These are phyloP conservation scores for Isichthys henryi DNA, from an alignment of 2,113 vertebrate genomes.

Conservation along the genomic window DNA sequence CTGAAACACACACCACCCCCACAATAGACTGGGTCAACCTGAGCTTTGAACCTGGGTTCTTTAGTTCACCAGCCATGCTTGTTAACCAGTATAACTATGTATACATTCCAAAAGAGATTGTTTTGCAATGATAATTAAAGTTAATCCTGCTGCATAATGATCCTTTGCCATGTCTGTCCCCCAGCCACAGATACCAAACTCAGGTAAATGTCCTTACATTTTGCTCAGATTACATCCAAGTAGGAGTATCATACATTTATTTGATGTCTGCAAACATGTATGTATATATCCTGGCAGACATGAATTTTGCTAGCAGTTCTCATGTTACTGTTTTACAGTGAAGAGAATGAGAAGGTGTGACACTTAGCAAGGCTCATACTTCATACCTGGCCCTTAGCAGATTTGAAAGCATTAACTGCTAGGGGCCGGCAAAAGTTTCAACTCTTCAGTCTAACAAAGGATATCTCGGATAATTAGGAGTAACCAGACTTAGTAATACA, in stretches of 20 bases:
- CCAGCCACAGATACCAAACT: not conserved
- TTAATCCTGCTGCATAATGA: not conserved
- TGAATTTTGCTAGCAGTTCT: not conserved
- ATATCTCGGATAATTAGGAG: constrained; percentile 26
- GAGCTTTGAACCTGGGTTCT: not conserved
- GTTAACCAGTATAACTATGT: not conserved
- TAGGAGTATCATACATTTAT: not conserved
- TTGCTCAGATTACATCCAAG: not conserved
- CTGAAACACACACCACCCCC: not conserved
- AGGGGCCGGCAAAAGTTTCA: constrained; percentile 25
- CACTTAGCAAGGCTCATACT: not conserved
- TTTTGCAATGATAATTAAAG: not conserved
- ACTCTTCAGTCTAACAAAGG: constrained; percentile 20
- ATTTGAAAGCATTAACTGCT: constrained; percentile 17
- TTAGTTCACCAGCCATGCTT: not conserved
- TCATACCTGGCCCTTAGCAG: constrained; percentile 8
- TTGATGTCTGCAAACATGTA: not conserved
- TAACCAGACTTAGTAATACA: constrained; percentile 12
- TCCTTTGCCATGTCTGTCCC: not conserved
- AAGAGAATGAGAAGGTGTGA: not conserved
- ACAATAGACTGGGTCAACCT: not conserved
- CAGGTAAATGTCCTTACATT: not conserved
- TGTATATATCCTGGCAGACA: not conserved
- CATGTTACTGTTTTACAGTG: not conserved
- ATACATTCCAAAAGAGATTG: not conserved